Percentiles rank a stretch among this genome's conserved stretches.
phyloP scores from a whole-genome alignment of 2,797 vertebrate species.

The Perodicticus potto region DNA sequence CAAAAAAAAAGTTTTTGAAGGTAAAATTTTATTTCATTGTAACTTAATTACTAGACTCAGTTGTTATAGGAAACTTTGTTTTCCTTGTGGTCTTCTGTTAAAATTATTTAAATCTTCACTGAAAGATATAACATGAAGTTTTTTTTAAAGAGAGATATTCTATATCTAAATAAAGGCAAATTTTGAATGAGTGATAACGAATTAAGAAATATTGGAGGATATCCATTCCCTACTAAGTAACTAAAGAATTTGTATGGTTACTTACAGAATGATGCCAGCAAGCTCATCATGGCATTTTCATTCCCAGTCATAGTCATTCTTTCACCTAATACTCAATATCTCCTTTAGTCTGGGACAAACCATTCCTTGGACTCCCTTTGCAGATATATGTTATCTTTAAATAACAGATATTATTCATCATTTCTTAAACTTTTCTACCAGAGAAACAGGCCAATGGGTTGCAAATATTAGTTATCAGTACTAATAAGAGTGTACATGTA shows the following conservation, averaged over 20 bases:
- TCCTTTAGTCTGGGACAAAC: background rate
- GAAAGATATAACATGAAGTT: background rate
- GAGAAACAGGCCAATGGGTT: too few relatives aligned
- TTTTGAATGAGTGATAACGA: background rate
- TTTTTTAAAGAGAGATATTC: slow-evolving; percentile 15
- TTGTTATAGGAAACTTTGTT: slow-evolving; percentile 44
- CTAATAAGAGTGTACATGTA: too few relatives aligned
- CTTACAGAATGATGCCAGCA: background rate
- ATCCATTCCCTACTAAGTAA: background rate
- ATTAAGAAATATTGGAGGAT: slow-evolving; percentile 2
- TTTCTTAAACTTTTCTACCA: too few relatives aligned
- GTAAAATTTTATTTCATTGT: slow-evolving; percentile 8
- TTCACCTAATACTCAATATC: background rate
- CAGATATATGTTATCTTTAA: background rate
- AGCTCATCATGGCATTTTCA: background rate
- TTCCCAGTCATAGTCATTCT: background rate
- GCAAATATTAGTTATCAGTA: too few relatives aligned
- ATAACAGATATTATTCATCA: too few relatives aligned
- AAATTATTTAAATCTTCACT: slow-evolving; percentile 21
- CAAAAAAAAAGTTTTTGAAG: background rate
- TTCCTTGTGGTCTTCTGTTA: slow-evolving; percentile 36
- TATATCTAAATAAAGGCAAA: slow-evolving; percentile 12
- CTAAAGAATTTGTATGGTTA: background rate
- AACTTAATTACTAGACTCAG: slow-evolving; percentile 23
- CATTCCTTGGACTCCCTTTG: background rate